A percentile compares a stretch with the other conserved stretches of the same genome.
These are phyloP conservation scores for Hyaena hyaena DNA, from an alignment of 2,113 vertebrate species.

Conservation along the genomic window DNA sequence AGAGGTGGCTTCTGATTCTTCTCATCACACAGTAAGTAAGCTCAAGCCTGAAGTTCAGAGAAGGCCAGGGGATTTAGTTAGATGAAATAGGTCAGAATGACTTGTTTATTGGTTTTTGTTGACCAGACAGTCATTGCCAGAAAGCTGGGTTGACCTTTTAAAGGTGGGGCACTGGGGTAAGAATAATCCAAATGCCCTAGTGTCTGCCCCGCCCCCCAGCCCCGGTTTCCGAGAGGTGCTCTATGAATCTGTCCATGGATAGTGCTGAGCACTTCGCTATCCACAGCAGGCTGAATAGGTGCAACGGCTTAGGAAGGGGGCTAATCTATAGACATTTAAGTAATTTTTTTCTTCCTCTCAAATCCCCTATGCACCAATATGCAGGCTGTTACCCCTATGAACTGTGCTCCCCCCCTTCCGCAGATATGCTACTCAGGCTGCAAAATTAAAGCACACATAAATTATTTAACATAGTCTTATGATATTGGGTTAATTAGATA, in stretches of 20 bases:
- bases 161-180: neutral
- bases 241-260: neutral
- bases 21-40: constrained; percentile 31
- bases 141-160: neutral
- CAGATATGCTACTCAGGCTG: neutral
- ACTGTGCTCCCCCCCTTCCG: neutral
- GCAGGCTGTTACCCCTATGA: constrained; percentile 28
- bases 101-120: constrained; percentile 20
- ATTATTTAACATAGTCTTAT: neutral
- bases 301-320: constrained; percentile 18
- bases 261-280: neutral
- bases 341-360: neutral
- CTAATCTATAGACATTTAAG: constrained; percentile 59
- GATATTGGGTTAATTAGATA: constrained; percentile 22
- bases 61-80: constrained; percentile 72
- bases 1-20: neutral
- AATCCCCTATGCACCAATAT: neutral
- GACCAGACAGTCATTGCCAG: neutral
- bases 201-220: neutral
- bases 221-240: neutral
- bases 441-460: neutral
- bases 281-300: constrained; percentile 45
- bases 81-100: constrained; percentile 66
- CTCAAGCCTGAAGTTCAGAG: constrained; percentile 52
- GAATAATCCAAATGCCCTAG: neutral